A percentile compares a stretch with the other conserved stretches of the same genome.
phyloP scores from a whole-genome alignment of 2,797 vertebrate genomes.

The Gouania willdenowi region DNA sequence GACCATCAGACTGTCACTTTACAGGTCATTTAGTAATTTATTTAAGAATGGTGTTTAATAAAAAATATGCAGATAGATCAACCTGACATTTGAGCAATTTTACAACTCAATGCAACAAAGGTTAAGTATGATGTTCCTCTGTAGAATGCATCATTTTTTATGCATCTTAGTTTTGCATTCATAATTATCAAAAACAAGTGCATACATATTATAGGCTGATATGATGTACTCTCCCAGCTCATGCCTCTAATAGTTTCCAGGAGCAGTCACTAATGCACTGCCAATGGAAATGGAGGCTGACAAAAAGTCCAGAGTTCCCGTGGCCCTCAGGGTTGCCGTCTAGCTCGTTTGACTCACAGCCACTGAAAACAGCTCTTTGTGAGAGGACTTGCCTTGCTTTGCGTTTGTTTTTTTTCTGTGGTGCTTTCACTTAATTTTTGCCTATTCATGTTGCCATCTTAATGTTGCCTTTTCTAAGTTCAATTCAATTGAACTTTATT shows the following conservation, averaged over 20 bases:
- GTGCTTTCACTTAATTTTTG: constrained; percentile 14
- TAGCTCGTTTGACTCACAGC: constrained; percentile 27
- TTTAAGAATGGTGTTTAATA: no score
- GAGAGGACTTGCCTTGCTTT: constrained; percentile 23
- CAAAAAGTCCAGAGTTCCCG: constrained; percentile 35
- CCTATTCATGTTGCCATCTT: constrained; percentile 18
- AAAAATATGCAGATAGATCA: no score
- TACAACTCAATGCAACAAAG: no score
- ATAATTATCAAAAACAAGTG: no score
- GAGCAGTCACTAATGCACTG: constrained; percentile 41
- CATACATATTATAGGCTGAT: no score
- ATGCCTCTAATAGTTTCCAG: constrained; percentile 56
- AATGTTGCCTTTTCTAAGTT: constrained; percentile 9
- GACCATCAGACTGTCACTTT: constrained; percentile 16
- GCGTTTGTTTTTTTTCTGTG: no score
- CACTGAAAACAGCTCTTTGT: constrained; percentile 20
- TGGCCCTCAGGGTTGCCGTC: constrained; percentile 22
- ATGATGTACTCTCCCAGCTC: constrained; percentile 22
- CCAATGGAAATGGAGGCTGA: constrained; percentile 56
- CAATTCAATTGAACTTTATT: not conserved
- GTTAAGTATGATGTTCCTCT: no score
- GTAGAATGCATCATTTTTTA: no score
- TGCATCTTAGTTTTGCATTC: no score
- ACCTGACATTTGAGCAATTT: no score
- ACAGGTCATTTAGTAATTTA: no score